These are phyloP conservation scores for Urosaurus nigricauda DNA, from an alignment of 2,797 vertebrate genomes.

Conservation along the genomic window DNA sequence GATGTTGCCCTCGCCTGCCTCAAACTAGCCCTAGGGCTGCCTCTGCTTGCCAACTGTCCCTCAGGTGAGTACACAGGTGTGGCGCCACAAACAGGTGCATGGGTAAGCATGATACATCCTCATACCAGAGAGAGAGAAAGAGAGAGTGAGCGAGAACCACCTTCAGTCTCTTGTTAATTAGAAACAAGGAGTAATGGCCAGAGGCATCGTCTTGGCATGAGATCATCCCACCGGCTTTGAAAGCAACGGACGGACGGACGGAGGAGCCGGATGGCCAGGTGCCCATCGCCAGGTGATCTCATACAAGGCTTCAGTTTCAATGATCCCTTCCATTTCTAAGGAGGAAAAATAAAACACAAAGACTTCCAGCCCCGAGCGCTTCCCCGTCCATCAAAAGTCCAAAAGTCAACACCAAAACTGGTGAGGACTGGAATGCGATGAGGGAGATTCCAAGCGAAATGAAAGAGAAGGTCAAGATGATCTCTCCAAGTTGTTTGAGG, in stretches of 20 bases:
- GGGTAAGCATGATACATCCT: slow-evolving; percentile 74
- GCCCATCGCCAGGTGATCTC: background rate
- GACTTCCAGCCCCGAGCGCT: background rate
- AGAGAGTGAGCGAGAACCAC: no score
- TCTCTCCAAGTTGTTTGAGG: background rate
- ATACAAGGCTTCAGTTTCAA: background rate
- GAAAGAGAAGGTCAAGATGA: no score
- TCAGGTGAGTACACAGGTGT: slow-evolving; percentile 79
- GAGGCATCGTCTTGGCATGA: slow-evolving; percentile 46
- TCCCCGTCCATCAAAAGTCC: background rate
- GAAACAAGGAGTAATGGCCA: slow-evolving; percentile 64
- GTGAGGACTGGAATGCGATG: background rate
- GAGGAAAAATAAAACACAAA: background rate
- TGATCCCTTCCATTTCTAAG: background rate
- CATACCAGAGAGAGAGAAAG: slow-evolving; percentile 74
- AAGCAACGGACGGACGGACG: background rate
- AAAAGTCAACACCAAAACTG: background rate
- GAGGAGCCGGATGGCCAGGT: rapidly evolving
- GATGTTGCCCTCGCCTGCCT: slow-evolving; percentile 15
- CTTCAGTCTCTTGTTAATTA: slow-evolving; percentile 53
- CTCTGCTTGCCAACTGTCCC: slow-evolving; percentile 60
- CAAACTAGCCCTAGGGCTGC: background rate
- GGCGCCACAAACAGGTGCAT: slow-evolving; percentile 80
- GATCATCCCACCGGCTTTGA: slow-evolving; percentile 20
- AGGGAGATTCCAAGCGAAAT: background rate